These are phyloP conservation scores for Pycnomerus fuliginosus DNA, from an alignment of 2,888 invertebrate species.

Conservation along the genomic window DNA sequence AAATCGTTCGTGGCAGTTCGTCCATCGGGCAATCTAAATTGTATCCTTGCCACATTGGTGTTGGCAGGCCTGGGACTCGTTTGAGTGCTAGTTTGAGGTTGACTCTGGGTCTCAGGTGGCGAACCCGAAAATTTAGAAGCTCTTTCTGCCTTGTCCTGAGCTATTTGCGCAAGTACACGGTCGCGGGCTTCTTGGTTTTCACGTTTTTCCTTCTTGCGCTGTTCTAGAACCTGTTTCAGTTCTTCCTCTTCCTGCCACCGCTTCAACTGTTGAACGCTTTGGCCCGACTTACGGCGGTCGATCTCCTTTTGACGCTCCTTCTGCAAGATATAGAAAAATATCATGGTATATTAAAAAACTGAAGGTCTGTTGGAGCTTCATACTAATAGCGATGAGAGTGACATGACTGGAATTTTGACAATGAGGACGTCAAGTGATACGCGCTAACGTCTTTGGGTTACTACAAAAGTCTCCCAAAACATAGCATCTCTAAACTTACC, in stretches of 20 bases:
- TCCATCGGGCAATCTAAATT: constrained; percentile 85
- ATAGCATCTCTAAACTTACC: too few relatives aligned
- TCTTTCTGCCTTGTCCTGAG: constrained; percentile 76
- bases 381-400: too few relatives aligned
- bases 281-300: constrained; percentile 72
- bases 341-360: too few relatives aligned
- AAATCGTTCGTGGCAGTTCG: constrained; percentile 73
- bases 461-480: too few relatives aligned
- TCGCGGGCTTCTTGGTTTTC: constrained; percentile 75
- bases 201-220: constrained; percentile 72
- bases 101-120: constrained; percentile 6
- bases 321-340: too few relatives aligned
- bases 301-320: constrained; percentile 58
- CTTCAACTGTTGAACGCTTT: constrained; percentile 70
- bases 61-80: constrained; percentile 23
- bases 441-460: too few relatives aligned
- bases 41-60: constrained; percentile 67
- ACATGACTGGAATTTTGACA: too few relatives aligned
- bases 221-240: constrained; percentile 68
- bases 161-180: constrained; percentile 79
- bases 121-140: constrained; percentile 51
- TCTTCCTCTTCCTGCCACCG: constrained; percentile 74
- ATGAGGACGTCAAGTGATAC: too few relatives aligned
- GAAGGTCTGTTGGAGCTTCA: too few relatives aligned
- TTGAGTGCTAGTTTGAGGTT: constrained; percentile 31